Evolutionary conservation across 2,113 vertebrate species (phyloP).

Genomic region (Caloenas nicobarica): DNA sequence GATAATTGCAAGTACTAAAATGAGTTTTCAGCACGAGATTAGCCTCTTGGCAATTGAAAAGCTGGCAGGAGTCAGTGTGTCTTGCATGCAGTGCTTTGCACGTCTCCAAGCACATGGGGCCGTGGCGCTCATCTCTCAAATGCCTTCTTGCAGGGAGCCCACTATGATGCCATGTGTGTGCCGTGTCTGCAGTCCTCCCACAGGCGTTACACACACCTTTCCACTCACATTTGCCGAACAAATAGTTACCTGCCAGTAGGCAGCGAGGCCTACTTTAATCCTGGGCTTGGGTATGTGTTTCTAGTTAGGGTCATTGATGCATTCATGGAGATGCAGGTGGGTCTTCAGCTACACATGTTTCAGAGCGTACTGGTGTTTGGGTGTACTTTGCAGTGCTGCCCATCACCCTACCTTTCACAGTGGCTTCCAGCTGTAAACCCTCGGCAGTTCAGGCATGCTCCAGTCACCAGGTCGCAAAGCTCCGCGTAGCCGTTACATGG

Average conservation of each 20-base stretch:
- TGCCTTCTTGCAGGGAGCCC: not conserved
- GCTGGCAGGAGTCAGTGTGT: not conserved
- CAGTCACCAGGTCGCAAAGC: conserved; percentile 75
- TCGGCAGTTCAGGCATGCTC: conserved; percentile 77
- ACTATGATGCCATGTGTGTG: fast-evolving
- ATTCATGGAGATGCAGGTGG: not conserved
- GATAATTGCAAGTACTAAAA: not conserved
- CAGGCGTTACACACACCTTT: not conserved
- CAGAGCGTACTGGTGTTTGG: not conserved
- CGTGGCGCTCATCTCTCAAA: not conserved
- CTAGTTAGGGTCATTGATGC: not conserved
- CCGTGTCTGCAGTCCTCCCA: not conserved
- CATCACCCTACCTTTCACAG: conserved; percentile 78
- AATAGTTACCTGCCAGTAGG: not conserved
- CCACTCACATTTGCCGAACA: not conserved
- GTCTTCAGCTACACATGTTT: not conserved
- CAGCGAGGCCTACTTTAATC: not conserved
- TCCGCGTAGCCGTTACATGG: conserved; percentile 78
- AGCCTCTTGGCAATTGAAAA: not conserved
- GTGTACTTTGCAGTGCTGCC: not conserved
- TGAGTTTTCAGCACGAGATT: not conserved
- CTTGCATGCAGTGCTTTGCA: fast-evolving
- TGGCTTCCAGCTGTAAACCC: conserved; percentile 72
- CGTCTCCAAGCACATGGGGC: not conserved
- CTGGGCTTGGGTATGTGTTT: not conserved